Evolutionary conservation across 2,113 vertebrate species (phyloP), one percentile per base, ranked within the genome.

Genomic region (Meles meles): DNA sequence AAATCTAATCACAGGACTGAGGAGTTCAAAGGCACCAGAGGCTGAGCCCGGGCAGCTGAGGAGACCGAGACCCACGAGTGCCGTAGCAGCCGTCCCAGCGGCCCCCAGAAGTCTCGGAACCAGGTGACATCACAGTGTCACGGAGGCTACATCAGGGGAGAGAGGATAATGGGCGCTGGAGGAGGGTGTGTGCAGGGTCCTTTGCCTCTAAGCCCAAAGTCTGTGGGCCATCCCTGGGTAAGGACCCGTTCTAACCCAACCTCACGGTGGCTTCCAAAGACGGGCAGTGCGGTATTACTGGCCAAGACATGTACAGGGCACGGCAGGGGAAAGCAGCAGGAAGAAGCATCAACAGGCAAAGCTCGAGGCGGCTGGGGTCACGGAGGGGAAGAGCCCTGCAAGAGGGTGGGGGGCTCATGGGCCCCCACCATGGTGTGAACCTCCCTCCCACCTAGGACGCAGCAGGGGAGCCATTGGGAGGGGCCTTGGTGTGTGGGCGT

Each of bases 381-480:
- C 17, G 6, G 67, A 37, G n/a, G 69, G n/a, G 20, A 21, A 6
- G 37, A 9, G 69, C 37, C 1, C 37, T 13, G 37, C 37, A 0
- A 11, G 71, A 25, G 34, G 1, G 10, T 21, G 20, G 37, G 37
- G n/a, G 69, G 69, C 69, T 72, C 37, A 11, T 10, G 9, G n/a
- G 69, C 12, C 67, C 17, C 17, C 34, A 7, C 17, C 18, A 1
- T 0, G 17, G 17, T 14, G 8, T 20, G 67, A 71, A 20, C 34
- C 3, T 3, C 34, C 67, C 0, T 4, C 21, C 37, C 37, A 5
- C 69, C 37, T 72, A 10, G 1, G 11, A 11, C 4, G 7, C 63
- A 17, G 31, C 69, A 13, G 37, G 37, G 69, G 10, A 3, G n/a
- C 37, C 37, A 6, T 11, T 21, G 1, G 69, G 37, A 72, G 69